phyloP scores from a whole-genome alignment of 2,888 invertebrate species.

The Drymonia ruficornis region DNA sequence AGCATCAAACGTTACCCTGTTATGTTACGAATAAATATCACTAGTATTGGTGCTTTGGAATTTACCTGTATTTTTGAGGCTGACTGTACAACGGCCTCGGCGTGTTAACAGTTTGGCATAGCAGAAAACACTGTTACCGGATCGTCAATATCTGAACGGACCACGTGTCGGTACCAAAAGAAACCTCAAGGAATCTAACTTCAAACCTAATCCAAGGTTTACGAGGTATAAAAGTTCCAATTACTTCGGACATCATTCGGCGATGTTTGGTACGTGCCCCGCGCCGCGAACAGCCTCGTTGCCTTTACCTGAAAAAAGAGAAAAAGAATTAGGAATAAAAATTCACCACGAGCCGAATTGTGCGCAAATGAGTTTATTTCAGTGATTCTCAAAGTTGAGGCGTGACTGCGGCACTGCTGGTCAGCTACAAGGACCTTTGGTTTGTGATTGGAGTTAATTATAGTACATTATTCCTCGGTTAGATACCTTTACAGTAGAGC shows the following conservation, averaged over 20 bases:
- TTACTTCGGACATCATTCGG: conserved; percentile 30
- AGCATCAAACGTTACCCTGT: too few relatives aligned
- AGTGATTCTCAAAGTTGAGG: conserved; percentile 10
- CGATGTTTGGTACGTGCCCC: conserved; percentile 18
- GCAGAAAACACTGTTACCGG: too few relatives aligned
- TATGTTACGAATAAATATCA: too few relatives aligned
- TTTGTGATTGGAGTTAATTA: too few relatives aligned
- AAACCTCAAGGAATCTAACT: conserved; percentile 17
- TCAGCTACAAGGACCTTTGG: neutral
- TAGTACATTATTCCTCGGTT: too few relatives aligned
- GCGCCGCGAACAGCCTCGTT: conserved; percentile 4
- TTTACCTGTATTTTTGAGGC: too few relatives aligned
- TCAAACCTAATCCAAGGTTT: conserved; percentile 33
- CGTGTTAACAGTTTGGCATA: conserved; percentile 11
- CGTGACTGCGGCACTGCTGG: neutral
- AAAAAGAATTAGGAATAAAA: conserved; percentile 19
- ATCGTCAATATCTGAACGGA: neutral
- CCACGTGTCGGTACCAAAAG: too few relatives aligned
- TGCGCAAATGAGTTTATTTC: conserved; percentile 1
- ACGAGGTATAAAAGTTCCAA: conserved; percentile 37
- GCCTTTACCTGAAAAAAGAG: conserved; percentile 35
- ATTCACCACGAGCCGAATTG: conserved; percentile 9
- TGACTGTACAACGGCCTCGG: too few relatives aligned
- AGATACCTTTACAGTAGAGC: too few relatives aligned
- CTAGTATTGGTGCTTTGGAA: too few relatives aligned